Evolutionary conservation across 2,113 vertebrate genomes (phyloP).

Genomic region (Atrichornis clamosus): DNA sequence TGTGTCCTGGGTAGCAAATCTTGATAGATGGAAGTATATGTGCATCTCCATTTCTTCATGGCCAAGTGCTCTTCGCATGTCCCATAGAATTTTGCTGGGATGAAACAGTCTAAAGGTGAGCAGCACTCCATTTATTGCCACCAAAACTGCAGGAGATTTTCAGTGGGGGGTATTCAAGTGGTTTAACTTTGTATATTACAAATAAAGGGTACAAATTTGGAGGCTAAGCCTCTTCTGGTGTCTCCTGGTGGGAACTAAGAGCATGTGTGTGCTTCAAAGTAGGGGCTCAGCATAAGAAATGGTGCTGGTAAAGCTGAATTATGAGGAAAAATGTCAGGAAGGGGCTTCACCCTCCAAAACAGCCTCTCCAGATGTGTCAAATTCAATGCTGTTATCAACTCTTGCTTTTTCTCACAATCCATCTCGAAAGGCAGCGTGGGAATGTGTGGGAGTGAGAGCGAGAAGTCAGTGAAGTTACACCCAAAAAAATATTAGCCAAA

Average conservation of each 20-base stretch:
- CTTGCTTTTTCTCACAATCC: background rate
- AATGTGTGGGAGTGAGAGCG: background rate
- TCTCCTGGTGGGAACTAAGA: background rate
- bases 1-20: background rate
- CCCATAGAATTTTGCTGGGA: background rate
- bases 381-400: accelerated
- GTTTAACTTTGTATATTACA: background rate
- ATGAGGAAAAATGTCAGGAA: background rate
- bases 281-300: background rate
- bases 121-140: background rate
- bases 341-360: background rate
- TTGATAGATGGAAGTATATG: background rate
- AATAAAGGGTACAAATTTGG: background rate
- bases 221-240: background rate
- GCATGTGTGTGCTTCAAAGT: no score
- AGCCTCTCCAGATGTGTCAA: background rate
- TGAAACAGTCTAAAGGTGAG: background rate
- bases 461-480: background rate
- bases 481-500: background rate
- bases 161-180: background rate
- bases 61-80: background rate
- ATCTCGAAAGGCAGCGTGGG: background rate
- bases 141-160: background rate
- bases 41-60: background rate
- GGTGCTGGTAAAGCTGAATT: background rate